Base-by-base conservation (phyloP, 1,140 invertebrate species). In the Palaemon carinicauda region DNA sequence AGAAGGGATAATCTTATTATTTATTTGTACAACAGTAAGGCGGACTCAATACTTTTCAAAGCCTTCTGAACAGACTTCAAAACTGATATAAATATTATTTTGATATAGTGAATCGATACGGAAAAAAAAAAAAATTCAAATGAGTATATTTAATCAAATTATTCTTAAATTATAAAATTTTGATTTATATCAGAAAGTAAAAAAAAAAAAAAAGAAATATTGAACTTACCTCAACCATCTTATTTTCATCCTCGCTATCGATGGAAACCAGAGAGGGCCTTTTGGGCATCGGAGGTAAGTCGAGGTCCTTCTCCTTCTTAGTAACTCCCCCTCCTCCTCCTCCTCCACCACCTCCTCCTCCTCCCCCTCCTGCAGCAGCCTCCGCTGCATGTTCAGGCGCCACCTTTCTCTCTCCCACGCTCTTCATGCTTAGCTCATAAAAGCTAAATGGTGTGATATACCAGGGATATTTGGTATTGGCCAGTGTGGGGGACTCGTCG, bases 171-270 rank as follows among this genome's bases (percentile, higher is more conserved):
- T n/a, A n/a, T n/a, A n/a, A n/a, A 41, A 5, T 41, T 41, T 41
- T 41, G 12, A 19, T 14, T 50, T 17, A 27, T 21, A 27, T 14
- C 56, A n/a, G 0, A 12, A 12, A 24, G 15, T 14, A 19, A 27
- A 27, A 14, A 0, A 54, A 27, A 19, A 27, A 17, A 60, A 5
- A 3, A 10, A 60, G 3, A 19, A 15, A 12, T 12, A 3, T 2
- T n/a, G n/a, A 15, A 24, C 82, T 85, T 78, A 88, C 87, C 81
- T 88, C 87, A 21, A 88, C 81, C 87, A 83, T 83, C 31, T 83
- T 88, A 74, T 88, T 80, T 33, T 88, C 87, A 74, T 88, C 82
- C 31, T 88, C 87, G n/a, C 78, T 84, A 81, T 88, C 87, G 60
- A 88, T 83, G 53, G 80, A 83, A 33, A 88, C 83, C 21, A 88